phyloP scores from a whole-genome alignment of 2,888 invertebrate species.

The Oscheius sp. region DNA sequence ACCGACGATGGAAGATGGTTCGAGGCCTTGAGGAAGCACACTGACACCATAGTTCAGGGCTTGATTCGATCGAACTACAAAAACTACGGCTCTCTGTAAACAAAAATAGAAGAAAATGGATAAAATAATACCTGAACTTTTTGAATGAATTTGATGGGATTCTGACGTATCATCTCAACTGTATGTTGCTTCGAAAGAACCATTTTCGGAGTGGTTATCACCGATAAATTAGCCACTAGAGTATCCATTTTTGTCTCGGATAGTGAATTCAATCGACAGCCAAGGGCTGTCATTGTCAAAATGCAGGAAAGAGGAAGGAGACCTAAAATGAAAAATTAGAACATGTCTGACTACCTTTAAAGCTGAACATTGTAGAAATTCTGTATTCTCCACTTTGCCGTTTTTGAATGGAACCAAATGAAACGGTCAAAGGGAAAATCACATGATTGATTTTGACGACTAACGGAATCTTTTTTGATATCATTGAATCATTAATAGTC shows the following conservation, averaged over 20 bases:
- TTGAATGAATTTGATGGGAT: slow-evolving; percentile 21
- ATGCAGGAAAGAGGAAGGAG: slow-evolving; percentile 40
- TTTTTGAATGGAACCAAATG: slow-evolving; percentile 33
- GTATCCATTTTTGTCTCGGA: slow-evolving; percentile 36
- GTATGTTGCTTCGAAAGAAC: slow-evolving; percentile 7
- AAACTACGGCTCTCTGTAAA: slow-evolving; percentile 24
- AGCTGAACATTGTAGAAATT: slow-evolving; percentile 36
- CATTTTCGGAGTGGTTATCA: neutral
- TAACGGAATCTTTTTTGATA: slow-evolving; percentile 21
- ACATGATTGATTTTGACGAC: slow-evolving; percentile 27
- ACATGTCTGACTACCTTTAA: slow-evolving; percentile 31
- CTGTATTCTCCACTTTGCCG: slow-evolving; percentile 27
- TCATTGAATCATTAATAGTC: slow-evolving; percentile 1
- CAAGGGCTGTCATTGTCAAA: slow-evolving; percentile 46
- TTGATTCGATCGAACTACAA: slow-evolving; percentile 33
- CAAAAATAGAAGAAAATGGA: neutral
- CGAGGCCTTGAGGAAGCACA: slow-evolving; percentile 44
- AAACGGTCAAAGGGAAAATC: slow-evolving; percentile 29
- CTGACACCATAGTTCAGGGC: slow-evolving; percentile 43
- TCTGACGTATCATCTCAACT: slow-evolving; percentile 4
- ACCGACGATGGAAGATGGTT: slow-evolving; percentile 5
- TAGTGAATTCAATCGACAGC: slow-evolving; percentile 46
- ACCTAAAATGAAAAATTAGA: slow-evolving; percentile 31
- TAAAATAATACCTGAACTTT: slow-evolving; percentile 21
- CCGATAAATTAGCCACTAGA: slow-evolving; percentile 15